Evolutionary conservation across 1,140 invertebrate genomes (phyloP).

Genomic region (Saxidomus purpurata): DNA sequence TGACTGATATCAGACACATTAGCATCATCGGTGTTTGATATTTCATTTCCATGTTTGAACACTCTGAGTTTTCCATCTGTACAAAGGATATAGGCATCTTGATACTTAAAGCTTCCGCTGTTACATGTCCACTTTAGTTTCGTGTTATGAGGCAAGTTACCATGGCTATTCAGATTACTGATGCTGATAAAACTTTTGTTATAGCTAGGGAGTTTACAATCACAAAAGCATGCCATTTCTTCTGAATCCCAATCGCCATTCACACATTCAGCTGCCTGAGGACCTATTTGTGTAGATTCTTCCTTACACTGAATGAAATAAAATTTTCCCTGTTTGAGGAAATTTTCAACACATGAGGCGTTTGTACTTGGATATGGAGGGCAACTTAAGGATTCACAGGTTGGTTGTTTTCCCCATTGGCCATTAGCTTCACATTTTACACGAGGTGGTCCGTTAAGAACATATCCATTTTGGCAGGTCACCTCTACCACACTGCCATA

Average conservation of each 20-base stretch:
- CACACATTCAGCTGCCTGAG: neutral
- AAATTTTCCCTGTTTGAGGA: neutral
- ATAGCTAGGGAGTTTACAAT: neutral
- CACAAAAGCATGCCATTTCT: conserved; percentile 24
- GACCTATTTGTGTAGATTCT: neutral
- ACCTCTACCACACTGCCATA: conserved; percentile 27
- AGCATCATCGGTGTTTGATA: neutral
- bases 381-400: neutral
- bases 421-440: conserved; percentile 24
- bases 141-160: neutral
- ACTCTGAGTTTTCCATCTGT: neutral
- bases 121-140: neutral
- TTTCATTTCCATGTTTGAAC: neutral
- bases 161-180: neutral
- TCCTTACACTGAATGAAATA: neutral
- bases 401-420: neutral
- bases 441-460: neutral
- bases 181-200: neutral
- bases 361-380: neutral
- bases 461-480: neutral
- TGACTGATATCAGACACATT: neutral
- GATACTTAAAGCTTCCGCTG: neutral
- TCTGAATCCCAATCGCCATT: neutral
- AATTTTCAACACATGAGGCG: neutral
- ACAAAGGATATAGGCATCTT: neutral